Evolutionary conservation across 2,113 vertebrate species (phyloP).

Genomic region (Myotis lucifugus): DNA sequence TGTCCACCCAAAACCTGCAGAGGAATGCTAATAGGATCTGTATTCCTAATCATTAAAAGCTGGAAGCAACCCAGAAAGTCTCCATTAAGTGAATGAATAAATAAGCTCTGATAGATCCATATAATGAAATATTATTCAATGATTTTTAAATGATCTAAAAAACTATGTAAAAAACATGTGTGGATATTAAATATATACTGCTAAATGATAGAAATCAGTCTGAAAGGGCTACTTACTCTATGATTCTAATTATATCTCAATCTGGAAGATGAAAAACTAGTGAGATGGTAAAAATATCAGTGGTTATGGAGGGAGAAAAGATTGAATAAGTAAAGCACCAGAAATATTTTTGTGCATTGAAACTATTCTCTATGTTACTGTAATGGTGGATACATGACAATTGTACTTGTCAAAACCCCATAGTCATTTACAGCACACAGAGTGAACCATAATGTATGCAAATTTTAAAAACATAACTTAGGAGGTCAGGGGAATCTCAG

Average conservation of each 20-base stretch:
- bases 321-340: neutral
- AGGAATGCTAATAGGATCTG: neutral
- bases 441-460: neutral
- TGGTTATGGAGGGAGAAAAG: neutral
- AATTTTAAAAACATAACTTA: conserved; percentile 17
- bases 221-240: neutral
- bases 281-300: neutral
- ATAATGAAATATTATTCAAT: neutral
- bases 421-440: neutral
- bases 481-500: neutral
- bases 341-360: neutral
- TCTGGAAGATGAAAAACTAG: neutral
- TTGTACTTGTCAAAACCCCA: neutral
- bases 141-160: neutral
- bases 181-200: neutral
- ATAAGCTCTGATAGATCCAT: neutral
- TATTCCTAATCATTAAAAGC: neutral
- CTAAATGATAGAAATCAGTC: neutral
- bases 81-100: neutral
- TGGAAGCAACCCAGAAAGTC: neutral
- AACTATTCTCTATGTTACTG: neutral
- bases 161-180: neutral
- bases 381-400: neutral
- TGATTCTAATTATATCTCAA: neutral
- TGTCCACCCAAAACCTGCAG: neutral